phyloP scores from a whole-genome alignment of 2,888 invertebrate species.

The Polydesmus complanatus region DNA sequence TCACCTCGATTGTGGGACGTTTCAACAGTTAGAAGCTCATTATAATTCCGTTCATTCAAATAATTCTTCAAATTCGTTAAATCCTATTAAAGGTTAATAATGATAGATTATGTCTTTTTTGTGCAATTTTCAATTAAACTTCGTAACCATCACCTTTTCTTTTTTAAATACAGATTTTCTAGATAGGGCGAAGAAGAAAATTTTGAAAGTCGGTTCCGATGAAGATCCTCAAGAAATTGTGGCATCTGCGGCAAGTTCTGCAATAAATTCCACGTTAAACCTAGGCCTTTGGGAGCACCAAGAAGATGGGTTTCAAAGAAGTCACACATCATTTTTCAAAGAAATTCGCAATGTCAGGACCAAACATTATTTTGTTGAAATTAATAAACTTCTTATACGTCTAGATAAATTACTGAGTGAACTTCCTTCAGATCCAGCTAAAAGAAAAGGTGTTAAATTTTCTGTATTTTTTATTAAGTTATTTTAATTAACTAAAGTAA shows the following conservation, averaged over 20 bases:
- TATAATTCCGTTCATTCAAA: conserved; percentile 71
- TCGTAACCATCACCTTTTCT: not conserved
- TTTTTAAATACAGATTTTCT: conserved; percentile 35
- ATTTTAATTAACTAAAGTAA: not conserved
- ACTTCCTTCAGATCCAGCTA: conserved; percentile 43
- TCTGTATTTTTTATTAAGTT: not conserved
- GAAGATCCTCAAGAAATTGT: conserved; percentile 21
- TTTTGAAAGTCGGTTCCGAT: conserved; percentile 53
- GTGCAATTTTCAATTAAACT: not conserved
- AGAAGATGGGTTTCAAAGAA: conserved; percentile 44
- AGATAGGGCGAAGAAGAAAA: conserved; percentile 80
- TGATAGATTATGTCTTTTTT: not conserved
- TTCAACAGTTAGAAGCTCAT: conserved; percentile 66
- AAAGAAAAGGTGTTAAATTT: conserved; percentile 25
- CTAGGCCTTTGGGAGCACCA: conserved; percentile 43
- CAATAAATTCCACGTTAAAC: conserved; percentile 18
- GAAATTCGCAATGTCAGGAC: conserved; percentile 49
- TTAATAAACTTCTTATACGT: conserved; percentile 86
- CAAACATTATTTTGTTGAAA: conserved; percentile 82
- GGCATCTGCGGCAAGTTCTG: not conserved
- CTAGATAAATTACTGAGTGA: conserved; percentile 77
- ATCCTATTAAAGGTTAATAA: not conserved
- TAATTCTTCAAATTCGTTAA: conserved; percentile 14
- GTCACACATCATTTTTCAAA: conserved; percentile 62
- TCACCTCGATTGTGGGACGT: conserved; percentile 73